Percentiles rank a stretch among this genome's conserved stretches.
These are phyloP conservation scores for Myxocyprinus asiaticus DNA, from an alignment of 2,113 vertebrate genomes.

Conservation along the genomic window DNA sequence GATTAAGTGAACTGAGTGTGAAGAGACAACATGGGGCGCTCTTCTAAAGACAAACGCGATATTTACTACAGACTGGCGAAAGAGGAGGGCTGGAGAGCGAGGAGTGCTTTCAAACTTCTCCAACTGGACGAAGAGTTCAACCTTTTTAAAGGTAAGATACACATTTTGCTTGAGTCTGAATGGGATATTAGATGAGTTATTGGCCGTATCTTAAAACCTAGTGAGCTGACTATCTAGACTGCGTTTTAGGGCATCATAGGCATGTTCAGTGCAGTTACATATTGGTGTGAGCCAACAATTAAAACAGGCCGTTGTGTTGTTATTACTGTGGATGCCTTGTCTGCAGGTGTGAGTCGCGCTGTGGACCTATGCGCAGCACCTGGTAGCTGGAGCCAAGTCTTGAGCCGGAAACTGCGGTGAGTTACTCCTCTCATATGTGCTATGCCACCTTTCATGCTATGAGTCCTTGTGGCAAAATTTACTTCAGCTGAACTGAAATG, in stretches of 20 bases:
- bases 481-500: no score
- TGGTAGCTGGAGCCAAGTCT: conserved; percentile 89
- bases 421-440: conserved; percentile 7
- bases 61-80: conserved; percentile 92
- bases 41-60: conserved; percentile 90
- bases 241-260: no score
- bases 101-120: conserved; percentile 90
- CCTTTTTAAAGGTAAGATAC: conserved; percentile 84
- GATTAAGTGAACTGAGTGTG: background rate
- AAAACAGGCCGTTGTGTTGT: background rate
- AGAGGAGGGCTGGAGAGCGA: conserved; percentile 89
- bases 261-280: no score
- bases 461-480: no score
- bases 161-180: no score
- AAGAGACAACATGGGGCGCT: conserved; percentile 80
- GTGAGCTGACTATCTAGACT: no score
- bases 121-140: conserved; percentile 87
- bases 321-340: background rate
- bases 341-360: conserved; percentile 79
- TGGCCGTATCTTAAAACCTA: no score
- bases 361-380: conserved; percentile 91
- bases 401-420: conserved; percentile 85
- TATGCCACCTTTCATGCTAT: no score
- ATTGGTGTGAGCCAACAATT: no score
- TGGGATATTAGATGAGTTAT: no score